A percentile compares a stretch with the other conserved stretches of the same genome.
Evolutionary conservation across 2,113 vertebrate genomes (phyloP).

Genomic region (Scatophagus argus): DNA sequence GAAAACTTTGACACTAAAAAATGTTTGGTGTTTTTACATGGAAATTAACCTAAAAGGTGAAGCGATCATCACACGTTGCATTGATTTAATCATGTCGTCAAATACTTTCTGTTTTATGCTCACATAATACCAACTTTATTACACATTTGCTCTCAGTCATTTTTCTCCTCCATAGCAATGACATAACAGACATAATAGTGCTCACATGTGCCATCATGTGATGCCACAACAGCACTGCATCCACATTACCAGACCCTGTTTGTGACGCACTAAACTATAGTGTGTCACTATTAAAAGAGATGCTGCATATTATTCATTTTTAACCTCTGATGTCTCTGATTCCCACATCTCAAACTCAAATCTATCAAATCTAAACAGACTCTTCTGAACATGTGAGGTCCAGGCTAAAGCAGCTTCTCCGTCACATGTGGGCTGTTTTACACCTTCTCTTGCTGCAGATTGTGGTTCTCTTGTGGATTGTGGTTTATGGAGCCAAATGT

Average conservation of each 20-base stretch:
- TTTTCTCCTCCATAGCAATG: neutral
- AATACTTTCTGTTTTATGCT: neutral
- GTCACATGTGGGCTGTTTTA: neutral
- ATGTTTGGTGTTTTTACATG: neutral
- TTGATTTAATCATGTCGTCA: neutral
- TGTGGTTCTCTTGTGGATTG: too few species aligned
- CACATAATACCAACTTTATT: neutral
- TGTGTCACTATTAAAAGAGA: neutral
- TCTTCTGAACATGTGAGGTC: neutral
- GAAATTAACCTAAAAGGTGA: neutral
- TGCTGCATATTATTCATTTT: neutral
- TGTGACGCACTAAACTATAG: neutral
- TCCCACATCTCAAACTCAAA: neutral
- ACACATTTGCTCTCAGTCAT: conserved; percentile 7
- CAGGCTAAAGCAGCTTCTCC: neutral
- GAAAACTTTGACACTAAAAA: neutral
- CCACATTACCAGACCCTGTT: neutral
- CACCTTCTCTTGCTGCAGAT: neutral
- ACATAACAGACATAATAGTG: too few species aligned
- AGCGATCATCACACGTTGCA: neutral
- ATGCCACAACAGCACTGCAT: conserved; percentile 55
- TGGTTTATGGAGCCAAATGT: neutral
- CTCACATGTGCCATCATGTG: conserved; percentile 74
- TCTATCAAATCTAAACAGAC: neutral
- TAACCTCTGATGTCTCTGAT: neutral